These are phyloP conservation scores for Thymelicus lineola DNA, from an alignment of 2,888 invertebrate species.

Conservation along the genomic window DNA sequence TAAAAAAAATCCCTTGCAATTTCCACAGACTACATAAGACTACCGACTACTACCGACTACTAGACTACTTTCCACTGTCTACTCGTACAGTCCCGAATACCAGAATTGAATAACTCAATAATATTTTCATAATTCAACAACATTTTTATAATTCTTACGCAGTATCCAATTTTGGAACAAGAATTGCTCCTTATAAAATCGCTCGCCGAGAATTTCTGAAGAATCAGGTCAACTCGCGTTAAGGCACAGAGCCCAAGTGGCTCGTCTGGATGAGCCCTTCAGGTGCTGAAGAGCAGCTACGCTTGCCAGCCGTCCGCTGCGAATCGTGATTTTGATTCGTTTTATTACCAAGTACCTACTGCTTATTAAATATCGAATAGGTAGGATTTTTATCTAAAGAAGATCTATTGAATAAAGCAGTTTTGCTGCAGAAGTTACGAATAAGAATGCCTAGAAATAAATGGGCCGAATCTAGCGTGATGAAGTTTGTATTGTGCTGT, in stretches of 20 bases:
- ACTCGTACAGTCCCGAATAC: not conserved
- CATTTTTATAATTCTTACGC: not conserved
- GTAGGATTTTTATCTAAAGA: too few relatives aligned
- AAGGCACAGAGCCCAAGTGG: conserved; percentile 20
- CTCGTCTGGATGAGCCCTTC: conserved; percentile 13
- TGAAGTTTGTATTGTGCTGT: too few relatives aligned
- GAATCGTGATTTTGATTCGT: not conserved
- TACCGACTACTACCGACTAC: too few relatives aligned
- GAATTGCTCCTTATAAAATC: conserved; percentile 4
- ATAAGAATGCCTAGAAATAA: too few relatives aligned
- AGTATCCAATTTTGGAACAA: not conserved
- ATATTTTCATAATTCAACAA: too few relatives aligned
- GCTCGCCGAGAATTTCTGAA: conserved; percentile 3
- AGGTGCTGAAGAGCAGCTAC: conserved; percentile 6
- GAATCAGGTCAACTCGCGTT: conserved; percentile 23
- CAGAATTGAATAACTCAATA: not conserved
- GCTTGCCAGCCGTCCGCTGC: not conserved
- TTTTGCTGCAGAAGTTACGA: too few relatives aligned
- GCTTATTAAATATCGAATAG: too few relatives aligned
- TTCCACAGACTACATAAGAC: too few relatives aligned
- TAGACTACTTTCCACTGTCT: too few relatives aligned
- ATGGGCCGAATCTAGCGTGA: too few relatives aligned
- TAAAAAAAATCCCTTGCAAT: too few relatives aligned
- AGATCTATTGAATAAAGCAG: too few relatives aligned
- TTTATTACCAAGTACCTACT: not conserved